These are phyloP conservation scores for Emydoidea blandingii DNA, from an alignment of 2,797 vertebrate species.

Conservation along the genomic window DNA sequence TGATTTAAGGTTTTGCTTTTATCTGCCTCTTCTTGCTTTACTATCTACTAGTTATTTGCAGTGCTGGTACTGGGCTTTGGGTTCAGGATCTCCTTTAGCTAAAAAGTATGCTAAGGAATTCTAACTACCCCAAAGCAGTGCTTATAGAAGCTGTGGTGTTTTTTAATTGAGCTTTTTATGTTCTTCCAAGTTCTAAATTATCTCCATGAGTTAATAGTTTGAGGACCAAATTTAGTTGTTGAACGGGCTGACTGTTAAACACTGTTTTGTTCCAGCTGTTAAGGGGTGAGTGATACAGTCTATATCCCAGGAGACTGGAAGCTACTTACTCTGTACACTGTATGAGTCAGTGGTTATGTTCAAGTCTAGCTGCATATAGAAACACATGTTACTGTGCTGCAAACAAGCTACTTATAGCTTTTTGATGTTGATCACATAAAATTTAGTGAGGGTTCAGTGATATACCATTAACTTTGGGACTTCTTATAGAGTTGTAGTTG, in stretches of 20 bases:
- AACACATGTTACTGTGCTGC: neutral
- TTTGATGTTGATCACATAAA: neutral
- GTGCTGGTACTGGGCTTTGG: neutral
- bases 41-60: neutral
- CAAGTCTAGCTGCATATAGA: neutral
- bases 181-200: neutral
- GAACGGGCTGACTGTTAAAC: neutral
- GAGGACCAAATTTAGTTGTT: neutral
- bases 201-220: neutral
- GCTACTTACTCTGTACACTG: neutral
- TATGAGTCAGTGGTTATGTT: neutral
- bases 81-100: neutral
- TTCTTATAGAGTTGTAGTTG: neutral
- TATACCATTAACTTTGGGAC: neutral
- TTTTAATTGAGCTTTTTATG: neutral
- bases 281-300: neutral
- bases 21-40: neutral
- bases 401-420: neutral
- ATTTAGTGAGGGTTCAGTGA: neutral
- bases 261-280: neutral
- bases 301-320: neutral
- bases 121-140: neutral
- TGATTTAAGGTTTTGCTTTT: neutral
- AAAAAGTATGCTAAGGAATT: neutral
- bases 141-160: neutral